Evolutionary conservation across 37 sponge, comb jelly and placozoan species (phyloP), one percentile per base, ranked within the genome.

Genomic region (Amphimedon queenslandica): DNA sequence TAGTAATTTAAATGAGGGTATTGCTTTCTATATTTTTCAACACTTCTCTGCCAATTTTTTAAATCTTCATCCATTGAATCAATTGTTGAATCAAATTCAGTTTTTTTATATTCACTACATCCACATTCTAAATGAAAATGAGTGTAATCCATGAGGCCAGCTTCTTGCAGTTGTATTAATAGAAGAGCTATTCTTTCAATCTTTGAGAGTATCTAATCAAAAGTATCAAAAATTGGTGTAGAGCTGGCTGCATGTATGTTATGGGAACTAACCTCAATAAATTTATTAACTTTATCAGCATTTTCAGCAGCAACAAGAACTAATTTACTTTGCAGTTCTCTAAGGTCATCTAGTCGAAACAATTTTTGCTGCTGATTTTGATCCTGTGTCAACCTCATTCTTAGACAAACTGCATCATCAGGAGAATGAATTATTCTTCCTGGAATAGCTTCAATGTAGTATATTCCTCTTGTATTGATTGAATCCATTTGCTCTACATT

Each of bases 1-100:
- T 57, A 90, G 73, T 90, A 81, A 57, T 90, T 90, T 23, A 90
- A 39, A 4, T 84, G 64, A 61, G 83, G 81, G 40, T 37, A 84
- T 42, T 81, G 0, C 18, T 35, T 31, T 16, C 85, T 81, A 8
- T 42, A 32, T 0, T 69, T 0, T 8, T 72, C 57, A 18, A 90
- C 53, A 13, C 23, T 13, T 11, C 42, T 40, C 30, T 66, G 66
- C 82, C 82, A 80, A 0, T 72, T 55, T 0, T 68, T 37, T 0
- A 84, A 58, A 18, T 80, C 77, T 3, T 42, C 0, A 40, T 80
- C 82, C 75, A 90, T 77, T 4, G 31, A 13, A 30, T 77, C 79
- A 3, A 77, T 77, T 37, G 34, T 53, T 24, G 71, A 36, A 27
- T 84, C 64, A 24, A 90, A 56, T 16, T 25, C 33, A 41, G 0